A percentile compares a stretch with the other conserved stretches of the same genome.
phyloP scores from a whole-genome alignment of 1,140 invertebrate species.

The Tribolium castaneum region DNA sequence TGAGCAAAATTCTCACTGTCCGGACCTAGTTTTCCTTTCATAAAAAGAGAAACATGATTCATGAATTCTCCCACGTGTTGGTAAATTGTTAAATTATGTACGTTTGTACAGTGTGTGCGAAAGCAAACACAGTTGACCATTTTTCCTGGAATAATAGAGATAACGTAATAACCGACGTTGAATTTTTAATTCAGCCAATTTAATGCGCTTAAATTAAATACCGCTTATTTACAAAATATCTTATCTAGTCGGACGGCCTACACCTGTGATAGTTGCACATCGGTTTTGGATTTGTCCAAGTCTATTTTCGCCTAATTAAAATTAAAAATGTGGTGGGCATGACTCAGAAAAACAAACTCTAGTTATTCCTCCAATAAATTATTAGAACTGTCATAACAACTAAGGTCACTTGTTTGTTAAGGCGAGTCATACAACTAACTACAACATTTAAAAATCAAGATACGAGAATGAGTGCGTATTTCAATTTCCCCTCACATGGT shows the following conservation, averaged over 20 bases:
- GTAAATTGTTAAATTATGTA: slow-evolving; percentile 25
- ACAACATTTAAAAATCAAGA: neutral
- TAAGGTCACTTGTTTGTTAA: neutral
- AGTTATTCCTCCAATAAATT: neutral
- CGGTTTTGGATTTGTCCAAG: neutral
- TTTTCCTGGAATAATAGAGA: slow-evolving; percentile 18
- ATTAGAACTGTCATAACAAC: neutral
- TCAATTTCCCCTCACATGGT: neutral
- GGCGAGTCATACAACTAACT: neutral
- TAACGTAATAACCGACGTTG: neutral
- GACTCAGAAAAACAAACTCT: neutral
- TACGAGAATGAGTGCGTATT: neutral
- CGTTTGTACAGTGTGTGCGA: slow-evolving; percentile 19
- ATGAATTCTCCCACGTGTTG: slow-evolving; percentile 18
- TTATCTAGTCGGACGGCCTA: neutral
- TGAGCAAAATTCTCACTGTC: neutral
- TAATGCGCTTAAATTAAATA: neutral
- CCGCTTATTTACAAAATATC: neutral
- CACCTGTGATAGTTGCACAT: neutral
- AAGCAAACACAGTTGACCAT: slow-evolving; percentile 12
- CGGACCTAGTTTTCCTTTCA: slow-evolving; percentile 3
- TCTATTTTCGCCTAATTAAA: neutral
- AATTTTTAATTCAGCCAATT: slow-evolving; percentile 9
- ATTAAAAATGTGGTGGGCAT: neutral
- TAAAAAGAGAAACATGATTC: slow-evolving; percentile 15